These are phyloP conservation scores for Baryphthengus martii DNA, from an alignment of 2,113 vertebrate genomes.

Conservation along the genomic window DNA sequence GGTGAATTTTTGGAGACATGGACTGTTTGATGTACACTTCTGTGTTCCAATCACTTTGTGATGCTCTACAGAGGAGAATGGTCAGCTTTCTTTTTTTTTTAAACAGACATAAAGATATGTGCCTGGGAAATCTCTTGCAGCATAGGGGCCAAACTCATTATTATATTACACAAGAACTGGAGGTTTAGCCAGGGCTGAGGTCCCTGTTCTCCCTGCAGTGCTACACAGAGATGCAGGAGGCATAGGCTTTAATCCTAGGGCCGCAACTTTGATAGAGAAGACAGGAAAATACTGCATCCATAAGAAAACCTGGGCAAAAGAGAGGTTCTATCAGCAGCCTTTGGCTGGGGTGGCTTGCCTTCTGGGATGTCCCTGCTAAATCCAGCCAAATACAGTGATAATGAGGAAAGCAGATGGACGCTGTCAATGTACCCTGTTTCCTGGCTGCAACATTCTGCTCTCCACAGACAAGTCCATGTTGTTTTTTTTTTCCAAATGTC, in stretches of 20 bases:
- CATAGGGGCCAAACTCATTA: neutral
- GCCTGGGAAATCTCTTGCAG: neutral
- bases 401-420: neutral
- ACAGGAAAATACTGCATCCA: neutral
- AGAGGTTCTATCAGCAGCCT: neutral
- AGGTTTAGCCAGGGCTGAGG: neutral
- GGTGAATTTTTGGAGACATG: neutral
- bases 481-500: neutral
- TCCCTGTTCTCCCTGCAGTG: neutral
- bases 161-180: neutral
- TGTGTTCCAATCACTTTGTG: neutral
- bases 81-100: neutral
- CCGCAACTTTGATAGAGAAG: neutral
- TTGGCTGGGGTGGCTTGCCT: neutral
- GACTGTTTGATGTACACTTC: neutral
- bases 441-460: neutral
- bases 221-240: neutral
- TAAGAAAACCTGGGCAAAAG: neutral
- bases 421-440: neutral
- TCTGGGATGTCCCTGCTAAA: neutral
- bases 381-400: neutral
- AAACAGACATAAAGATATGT: neutral
- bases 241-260: neutral
- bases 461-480: neutral
- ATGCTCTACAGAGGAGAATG: neutral